These are phyloP conservation scores for Gerosis bhagava DNA, from an alignment of 2,888 invertebrate species.

Conservation along the genomic window DNA sequence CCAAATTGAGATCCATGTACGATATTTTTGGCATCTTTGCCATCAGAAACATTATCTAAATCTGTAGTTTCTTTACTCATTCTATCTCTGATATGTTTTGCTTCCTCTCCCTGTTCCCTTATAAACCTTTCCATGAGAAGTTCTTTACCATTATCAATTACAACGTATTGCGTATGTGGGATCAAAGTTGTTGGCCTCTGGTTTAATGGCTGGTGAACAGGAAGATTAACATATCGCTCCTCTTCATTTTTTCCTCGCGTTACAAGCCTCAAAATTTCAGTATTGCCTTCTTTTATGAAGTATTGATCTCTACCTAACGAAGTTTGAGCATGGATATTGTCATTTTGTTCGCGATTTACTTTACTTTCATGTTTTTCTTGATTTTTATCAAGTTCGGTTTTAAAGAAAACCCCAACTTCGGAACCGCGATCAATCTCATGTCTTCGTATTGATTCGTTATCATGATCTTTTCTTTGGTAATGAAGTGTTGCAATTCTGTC, in stretches of 20 bases:
- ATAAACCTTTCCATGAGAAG: slow-evolving; percentile 92
- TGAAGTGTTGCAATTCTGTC: slow-evolving; percentile 76
- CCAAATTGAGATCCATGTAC: slow-evolving; percentile 63
- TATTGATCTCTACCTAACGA: slow-evolving; percentile 85
- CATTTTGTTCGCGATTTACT: slow-evolving; percentile 53
- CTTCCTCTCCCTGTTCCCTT: slow-evolving; percentile 89
- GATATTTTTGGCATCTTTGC: slow-evolving; percentile 75
- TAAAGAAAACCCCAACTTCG: slow-evolving; percentile 79
- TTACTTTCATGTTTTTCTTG: slow-evolving; percentile 56
- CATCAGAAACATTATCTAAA: slow-evolving; percentile 72
- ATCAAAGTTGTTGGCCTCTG: slow-evolving; percentile 80
- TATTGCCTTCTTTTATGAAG: slow-evolving; percentile 92
- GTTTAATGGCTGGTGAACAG: slow-evolving; percentile 70
- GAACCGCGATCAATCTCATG: slow-evolving; percentile 91
- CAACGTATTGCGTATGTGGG: slow-evolving; percentile 83
- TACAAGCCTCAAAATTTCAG: slow-evolving; percentile 91
- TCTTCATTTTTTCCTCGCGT: slow-evolving; percentile 88
- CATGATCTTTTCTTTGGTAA: slow-evolving; percentile 78
- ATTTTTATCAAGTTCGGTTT: slow-evolving; percentile 62
- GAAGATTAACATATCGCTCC: slow-evolving; percentile 83
- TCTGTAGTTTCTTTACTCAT: slow-evolving; percentile 69
- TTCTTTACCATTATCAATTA: slow-evolving; percentile 91
- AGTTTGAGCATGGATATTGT: slow-evolving; percentile 58
- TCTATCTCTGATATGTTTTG: slow-evolving; percentile 81
- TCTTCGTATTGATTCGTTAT: slow-evolving; percentile 88